These are phyloP conservation scores for Epicampocera succincta DNA, from an alignment of 2,888 invertebrate species.

Conservation along the genomic window DNA sequence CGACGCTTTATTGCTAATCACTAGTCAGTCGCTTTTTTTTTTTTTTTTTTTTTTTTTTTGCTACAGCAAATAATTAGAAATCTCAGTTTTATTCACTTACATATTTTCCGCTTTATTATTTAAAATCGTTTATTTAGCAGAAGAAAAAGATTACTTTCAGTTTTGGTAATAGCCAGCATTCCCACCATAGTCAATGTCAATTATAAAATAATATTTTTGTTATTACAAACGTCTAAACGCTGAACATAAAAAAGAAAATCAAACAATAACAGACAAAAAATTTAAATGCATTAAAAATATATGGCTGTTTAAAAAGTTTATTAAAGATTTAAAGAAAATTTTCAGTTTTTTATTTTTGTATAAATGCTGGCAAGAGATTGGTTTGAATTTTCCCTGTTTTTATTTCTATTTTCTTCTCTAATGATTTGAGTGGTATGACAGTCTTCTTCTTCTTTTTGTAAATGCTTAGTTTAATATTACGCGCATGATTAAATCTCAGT, in stretches of 20 bases:
- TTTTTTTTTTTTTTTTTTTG: neutral
- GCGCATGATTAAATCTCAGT: slow-evolving; percentile 68
- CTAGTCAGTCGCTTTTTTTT: no score
- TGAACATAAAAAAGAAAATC: neutral
- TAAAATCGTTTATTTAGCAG: slow-evolving; percentile 36
- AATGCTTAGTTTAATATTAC: slow-evolving; percentile 58
- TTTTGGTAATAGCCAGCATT: slow-evolving; percentile 68
- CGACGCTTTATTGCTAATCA: neutral
- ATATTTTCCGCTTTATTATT: slow-evolving; percentile 9
- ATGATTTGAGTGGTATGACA: slow-evolving; percentile 50
- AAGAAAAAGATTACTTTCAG: slow-evolving; percentile 37
- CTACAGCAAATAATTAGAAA: slow-evolving; percentile 63
- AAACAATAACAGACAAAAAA: slow-evolving; percentile 13
- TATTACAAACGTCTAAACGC: slow-evolving; percentile 45
- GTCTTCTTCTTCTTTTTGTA: slow-evolving; percentile 19
- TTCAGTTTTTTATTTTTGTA: slow-evolving; percentile 24
- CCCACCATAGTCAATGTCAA: slow-evolving; percentile 68
- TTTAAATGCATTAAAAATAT: slow-evolving; percentile 26
- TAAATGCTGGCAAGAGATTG: slow-evolving; percentile 10
- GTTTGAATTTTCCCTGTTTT: neutral
- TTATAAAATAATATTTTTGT: slow-evolving; percentile 69
- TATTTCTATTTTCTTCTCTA: neutral
- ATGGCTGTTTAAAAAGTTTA: slow-evolving; percentile 21
- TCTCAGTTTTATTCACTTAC: slow-evolving; percentile 30
- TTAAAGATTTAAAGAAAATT: slow-evolving; percentile 45